Conservation (phyloP, 2,113 vertebrate species). For the Crotalus tigris region DNA sequence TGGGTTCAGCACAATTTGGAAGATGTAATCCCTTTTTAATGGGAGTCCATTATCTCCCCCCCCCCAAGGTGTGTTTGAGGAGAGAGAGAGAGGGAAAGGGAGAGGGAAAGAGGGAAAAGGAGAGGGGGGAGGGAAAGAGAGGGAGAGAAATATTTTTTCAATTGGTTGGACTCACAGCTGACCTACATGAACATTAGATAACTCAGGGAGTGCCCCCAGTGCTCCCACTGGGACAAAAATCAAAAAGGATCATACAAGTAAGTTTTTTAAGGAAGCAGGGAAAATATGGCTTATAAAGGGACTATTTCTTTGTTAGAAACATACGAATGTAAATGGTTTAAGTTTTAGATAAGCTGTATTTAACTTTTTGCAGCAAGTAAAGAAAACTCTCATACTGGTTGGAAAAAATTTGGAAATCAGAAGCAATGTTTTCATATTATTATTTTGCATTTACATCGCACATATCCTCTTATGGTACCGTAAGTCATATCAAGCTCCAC, state of each 20-base stretch:
- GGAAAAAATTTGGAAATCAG: neutral
- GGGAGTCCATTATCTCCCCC: neutral
- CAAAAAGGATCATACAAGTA: neutral
- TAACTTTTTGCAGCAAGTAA: neutral
- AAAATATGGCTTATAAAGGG: neutral
- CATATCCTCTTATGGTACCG: neutral
- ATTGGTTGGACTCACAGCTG: neutral
- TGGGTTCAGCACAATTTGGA: constrained; percentile 26
- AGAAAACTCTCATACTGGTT: neutral
- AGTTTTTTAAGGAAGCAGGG: neutral
- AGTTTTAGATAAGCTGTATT: neutral
- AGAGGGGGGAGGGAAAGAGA: too few species aligned
- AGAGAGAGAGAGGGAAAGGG: too few species aligned
- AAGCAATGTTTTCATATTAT: neutral
- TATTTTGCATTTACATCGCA: neutral
- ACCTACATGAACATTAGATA: neutral
- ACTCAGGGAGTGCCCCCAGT: neutral
- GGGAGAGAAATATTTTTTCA: neutral
- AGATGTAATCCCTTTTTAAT: constrained; percentile 6
- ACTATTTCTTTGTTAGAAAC: neutral
- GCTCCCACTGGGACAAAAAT: neutral
- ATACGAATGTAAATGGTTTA: neutral
- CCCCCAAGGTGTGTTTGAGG: neutral
- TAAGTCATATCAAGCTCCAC: neutral
- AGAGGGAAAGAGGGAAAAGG: too few species aligned